Base-by-base conservation (phyloP, 2,888 invertebrate genomes). In the Hirtodrosophila duncani region DNA sequence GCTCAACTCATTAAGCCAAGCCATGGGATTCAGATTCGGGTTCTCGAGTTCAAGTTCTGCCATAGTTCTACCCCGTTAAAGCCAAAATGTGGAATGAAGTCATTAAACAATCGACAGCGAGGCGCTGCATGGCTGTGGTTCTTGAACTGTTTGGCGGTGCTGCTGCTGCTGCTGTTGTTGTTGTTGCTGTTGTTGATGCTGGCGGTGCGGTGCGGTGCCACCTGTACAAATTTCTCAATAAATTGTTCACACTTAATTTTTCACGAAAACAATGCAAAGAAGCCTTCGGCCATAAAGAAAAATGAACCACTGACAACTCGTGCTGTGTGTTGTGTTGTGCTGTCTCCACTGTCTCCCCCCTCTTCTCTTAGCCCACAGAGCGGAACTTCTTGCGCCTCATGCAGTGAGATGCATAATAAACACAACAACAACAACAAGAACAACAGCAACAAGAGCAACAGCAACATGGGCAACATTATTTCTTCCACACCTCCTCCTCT, bases 191-290 rank as follows among this genome's bases (percentile, higher is more conserved):
- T 43, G 38, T 2, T 31, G 56, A 1, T 41, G 39, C 16, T 52
- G 38, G 17, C 59, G 10, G 13, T 42, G 27, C 8, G 48, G 21
- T 42, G 16, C n/a, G 14, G 42, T 67, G 72, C 81, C 75, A 75
- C 75, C 75, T 75, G 75, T 70, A 75, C 71, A 78, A 78, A 78
- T 81, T 70, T 67, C 70, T 70, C 75, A 81, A 81, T 77, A 77
- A 81, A 70, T 77, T 74, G 77, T 80, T 77, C 81, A 79, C 81
- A 81, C 81, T 77, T 74, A 44, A 78, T 77, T 74, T 77, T 70
- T 81, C 75, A 75, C 44, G 48, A 58, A 78, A 67, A 78, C 74
- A 75, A 80, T 67, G 67, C 48, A 58, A 72, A 56, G 43, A 23
- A 30, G 31, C 44, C 23, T 18, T 14, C 6, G 41, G 13, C 27